These are phyloP conservation scores for Moxostoma hubbsi DNA, from an alignment of 2,797 vertebrate species.

Conservation along the genomic window DNA sequence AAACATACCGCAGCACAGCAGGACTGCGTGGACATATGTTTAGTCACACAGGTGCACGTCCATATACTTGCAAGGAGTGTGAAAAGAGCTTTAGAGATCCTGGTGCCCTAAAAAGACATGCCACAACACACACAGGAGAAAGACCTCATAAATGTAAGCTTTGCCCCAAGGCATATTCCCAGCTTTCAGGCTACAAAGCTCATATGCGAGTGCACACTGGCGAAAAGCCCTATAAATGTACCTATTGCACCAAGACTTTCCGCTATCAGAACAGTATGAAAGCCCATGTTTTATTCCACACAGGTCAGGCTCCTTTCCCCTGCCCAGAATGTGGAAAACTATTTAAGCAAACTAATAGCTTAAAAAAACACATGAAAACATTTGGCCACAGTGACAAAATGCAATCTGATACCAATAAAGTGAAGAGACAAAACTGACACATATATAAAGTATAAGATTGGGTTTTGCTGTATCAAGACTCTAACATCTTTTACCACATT, in stretches of 20 bases:
- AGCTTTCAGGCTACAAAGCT: slow-evolving; percentile 20
- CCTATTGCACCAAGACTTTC: background rate
- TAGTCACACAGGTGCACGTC: slow-evolving; percentile 12
- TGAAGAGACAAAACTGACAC: background rate
- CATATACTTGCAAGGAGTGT: slow-evolving; percentile 38
- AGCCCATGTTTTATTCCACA: slow-evolving; percentile 21
- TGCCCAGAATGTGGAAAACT: slow-evolving; percentile 40
- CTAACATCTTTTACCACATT: background rate
- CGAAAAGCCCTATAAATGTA: slow-evolving; percentile 20
- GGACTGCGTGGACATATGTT: slow-evolving; percentile 4
- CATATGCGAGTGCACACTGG: slow-evolving; percentile 33
- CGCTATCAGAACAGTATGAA: background rate
- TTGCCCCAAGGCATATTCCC: slow-evolving; percentile 33
- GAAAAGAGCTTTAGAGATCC: slow-evolving; percentile 40
- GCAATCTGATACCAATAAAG: background rate
- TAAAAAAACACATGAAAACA: slow-evolving; percentile 34
- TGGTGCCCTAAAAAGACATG: slow-evolving; percentile 32
- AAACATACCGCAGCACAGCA: background rate
- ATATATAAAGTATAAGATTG: background rate
- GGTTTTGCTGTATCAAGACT: background rate
- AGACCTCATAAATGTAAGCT: slow-evolving; percentile 33
- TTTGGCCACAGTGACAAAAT: slow-evolving; percentile 16
- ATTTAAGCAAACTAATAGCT: slow-evolving; percentile 42
- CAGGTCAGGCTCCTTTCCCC: slow-evolving; percentile 39
- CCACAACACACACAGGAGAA: slow-evolving; percentile 4